A percentile compares a stretch with the other conserved stretches of the same genome.
phyloP scores from a whole-genome alignment of 2,113 vertebrate species.

The Pipa parva region DNA sequence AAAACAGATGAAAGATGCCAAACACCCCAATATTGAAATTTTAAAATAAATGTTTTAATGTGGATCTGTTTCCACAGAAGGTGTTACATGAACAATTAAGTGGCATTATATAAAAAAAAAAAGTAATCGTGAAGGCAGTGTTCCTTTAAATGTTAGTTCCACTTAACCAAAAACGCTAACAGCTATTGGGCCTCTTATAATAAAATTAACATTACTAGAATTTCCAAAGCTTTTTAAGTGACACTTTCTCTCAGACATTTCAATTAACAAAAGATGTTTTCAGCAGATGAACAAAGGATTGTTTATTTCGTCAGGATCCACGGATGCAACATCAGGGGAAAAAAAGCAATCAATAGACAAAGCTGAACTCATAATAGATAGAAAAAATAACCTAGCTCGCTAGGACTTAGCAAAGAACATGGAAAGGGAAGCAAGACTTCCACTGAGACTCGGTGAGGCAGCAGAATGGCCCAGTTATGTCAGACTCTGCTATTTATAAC shows the following conservation, averaged over 20 bases:
- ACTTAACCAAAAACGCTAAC: no score
- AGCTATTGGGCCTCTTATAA: no score
- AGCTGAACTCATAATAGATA: conserved; percentile 1
- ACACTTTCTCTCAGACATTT: background rate
- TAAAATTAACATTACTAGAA: no score
- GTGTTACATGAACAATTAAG: no score
- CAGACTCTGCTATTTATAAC: conserved; percentile 21
- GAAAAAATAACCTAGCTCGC: conserved; percentile 17
- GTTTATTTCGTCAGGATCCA: background rate
- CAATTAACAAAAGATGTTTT: background rate
- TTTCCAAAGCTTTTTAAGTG: background rate
- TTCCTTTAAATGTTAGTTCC: no score
- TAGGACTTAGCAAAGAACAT: background rate
- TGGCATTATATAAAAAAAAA: no score
- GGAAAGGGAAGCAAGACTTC: background rate
- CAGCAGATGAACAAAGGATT: background rate
- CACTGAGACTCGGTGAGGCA: conserved; percentile 1
- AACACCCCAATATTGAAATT: no score
- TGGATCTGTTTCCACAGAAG: no score
- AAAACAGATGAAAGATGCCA: no score
- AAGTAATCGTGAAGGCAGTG: no score
- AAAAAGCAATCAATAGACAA: conserved; percentile 20
- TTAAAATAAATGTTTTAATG: no score
- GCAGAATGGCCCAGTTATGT: conserved; percentile 34
- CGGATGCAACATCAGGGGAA: background rate